phyloP scores from a whole-genome alignment of 2,113 vertebrate species.

The Sinosuthora webbiana region DNA sequence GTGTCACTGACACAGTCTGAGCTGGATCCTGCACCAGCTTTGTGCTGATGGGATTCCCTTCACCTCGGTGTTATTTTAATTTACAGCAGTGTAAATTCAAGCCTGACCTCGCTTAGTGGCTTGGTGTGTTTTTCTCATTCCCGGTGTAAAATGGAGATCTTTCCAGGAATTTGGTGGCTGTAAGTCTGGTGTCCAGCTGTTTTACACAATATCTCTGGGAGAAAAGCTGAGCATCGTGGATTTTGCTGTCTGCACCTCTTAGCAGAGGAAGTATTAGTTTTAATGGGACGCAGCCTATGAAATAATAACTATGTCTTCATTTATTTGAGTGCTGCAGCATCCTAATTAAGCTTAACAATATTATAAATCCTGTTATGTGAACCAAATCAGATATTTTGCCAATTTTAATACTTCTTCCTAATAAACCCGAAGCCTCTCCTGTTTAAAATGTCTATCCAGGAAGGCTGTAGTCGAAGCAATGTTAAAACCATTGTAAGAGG shows the following conservation, averaged over 20 bases:
- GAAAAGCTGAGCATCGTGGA: background rate
- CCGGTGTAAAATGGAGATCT: background rate
- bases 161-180: background rate
- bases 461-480: conserved; percentile 22
- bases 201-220: background rate
- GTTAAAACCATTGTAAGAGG: background rate
- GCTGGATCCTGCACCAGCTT: background rate
- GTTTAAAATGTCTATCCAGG: conserved; percentile 21
- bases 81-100: background rate
- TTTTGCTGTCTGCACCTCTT: conserved; percentile 3
- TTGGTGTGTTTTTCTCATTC: background rate
- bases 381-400: conserved; percentile 30
- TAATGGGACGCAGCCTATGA: conserved; percentile 9
- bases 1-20: background rate
- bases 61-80: background rate
- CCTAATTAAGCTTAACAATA: conserved; percentile 32
- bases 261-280: conserved; percentile 43
- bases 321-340: background rate
- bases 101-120: background rate
- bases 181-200: conserved; percentile 10
- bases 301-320: conserved; percentile 43
- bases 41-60: background rate
- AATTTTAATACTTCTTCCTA: background rate
- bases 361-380: background rate
- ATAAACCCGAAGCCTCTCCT: background rate